Evolutionary conservation across 2,797 vertebrate species (phyloP).

Genomic region (Pseudochirops corinnae): DNA sequence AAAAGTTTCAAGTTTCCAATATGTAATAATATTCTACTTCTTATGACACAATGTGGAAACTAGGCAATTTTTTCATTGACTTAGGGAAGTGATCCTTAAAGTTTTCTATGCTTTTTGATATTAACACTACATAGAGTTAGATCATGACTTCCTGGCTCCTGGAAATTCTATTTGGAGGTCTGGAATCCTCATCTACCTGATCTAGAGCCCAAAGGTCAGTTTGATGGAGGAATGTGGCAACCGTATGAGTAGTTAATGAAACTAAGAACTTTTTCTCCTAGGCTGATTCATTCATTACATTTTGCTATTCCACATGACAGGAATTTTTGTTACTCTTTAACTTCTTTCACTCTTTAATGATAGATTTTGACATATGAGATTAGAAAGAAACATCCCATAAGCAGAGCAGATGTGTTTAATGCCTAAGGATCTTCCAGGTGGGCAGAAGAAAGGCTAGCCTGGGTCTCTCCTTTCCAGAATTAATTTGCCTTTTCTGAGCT

Average conservation of each 20-base stretch:
- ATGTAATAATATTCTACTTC: not conserved
- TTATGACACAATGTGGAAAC: not conserved
- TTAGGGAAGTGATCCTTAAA: not conserved
- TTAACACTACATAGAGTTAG: not conserved
- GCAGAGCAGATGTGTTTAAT: not conserved
- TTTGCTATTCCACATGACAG: not conserved
- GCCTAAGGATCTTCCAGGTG: not conserved
- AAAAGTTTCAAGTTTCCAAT: not conserved
- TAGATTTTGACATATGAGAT: not conserved
- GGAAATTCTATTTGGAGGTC: not conserved
- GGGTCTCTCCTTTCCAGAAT: not conserved
- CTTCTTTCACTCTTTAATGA: not conserved
- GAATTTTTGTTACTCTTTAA: not conserved
- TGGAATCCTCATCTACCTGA: not conserved
- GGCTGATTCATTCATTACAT: not conserved
- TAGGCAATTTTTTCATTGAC: not conserved
- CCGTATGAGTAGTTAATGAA: not conserved
- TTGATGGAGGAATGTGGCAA: not conserved
- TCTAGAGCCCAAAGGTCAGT: not conserved
- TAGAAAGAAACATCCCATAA: not conserved
- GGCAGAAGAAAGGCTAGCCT: not conserved
- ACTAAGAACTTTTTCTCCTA: not conserved
- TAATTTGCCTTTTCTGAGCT: not conserved
- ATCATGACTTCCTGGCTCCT: fast-evolving
- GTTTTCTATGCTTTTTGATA: not conserved